Conservation (phyloP, 2,888 invertebrate species). For the Teleiodes luculella region DNA sequence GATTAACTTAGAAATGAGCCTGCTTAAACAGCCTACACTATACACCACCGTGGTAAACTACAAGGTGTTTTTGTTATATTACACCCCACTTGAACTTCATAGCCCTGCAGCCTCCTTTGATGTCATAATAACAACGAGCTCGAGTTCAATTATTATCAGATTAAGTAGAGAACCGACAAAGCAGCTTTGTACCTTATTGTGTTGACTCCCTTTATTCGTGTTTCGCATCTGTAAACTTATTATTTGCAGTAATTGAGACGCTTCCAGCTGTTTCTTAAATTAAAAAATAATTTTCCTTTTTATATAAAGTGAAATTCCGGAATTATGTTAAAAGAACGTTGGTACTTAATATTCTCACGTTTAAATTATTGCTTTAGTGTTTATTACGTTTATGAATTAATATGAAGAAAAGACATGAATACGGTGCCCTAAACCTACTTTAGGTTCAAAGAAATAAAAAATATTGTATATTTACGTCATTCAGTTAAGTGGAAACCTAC, state of each 20-base stretch:
- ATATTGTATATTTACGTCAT: too few species aligned
- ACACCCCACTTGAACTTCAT: slow-evolving; percentile 21
- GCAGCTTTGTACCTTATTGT: slow-evolving; percentile 33
- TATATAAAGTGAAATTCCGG: not conserved
- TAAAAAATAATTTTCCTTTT: not conserved
- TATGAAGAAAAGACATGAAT: too few species aligned
- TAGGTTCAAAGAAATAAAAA: too few species aligned
- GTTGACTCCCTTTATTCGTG: slow-evolving; percentile 31
- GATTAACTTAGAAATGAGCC: too few species aligned
- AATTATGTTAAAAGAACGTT: not conserved
- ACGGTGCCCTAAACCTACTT: too few species aligned
- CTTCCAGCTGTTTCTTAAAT: not conserved
- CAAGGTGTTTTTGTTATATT: slow-evolving; percentile 18
- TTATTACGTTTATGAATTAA: not conserved
- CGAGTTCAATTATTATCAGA: slow-evolving; percentile 51
- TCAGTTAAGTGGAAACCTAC: too few species aligned
- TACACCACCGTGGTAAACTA: slow-evolving; percentile 10
- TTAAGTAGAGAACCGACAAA: slow-evolving; percentile 40
- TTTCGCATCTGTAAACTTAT: slow-evolving; percentile 34
- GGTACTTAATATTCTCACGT: too few species aligned
- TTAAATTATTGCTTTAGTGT: not conserved
- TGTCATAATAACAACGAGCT: slow-evolving; percentile 43
- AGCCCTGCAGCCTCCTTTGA: slow-evolving; percentile 34
- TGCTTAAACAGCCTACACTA: too few species aligned
- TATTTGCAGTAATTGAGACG: slow-evolving; percentile 27